These are phyloP conservation scores for Dicrurus megarhynchus DNA, from an alignment of 2,113 vertebrate species.

Conservation along the genomic window DNA sequence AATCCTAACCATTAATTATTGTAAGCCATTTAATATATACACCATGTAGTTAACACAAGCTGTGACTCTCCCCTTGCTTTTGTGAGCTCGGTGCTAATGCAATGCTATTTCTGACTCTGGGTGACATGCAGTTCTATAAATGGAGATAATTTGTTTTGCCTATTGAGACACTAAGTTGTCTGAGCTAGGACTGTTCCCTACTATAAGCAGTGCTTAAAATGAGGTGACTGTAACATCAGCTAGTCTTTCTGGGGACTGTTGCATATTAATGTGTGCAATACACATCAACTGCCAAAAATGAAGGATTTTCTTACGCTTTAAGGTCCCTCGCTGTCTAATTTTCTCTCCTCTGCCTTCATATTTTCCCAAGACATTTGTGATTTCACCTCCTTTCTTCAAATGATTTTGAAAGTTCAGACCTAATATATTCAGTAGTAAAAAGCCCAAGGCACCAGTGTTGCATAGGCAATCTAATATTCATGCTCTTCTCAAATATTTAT, in stretches of 20 bases:
- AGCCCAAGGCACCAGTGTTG: conserved; percentile 15
- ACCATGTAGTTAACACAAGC: neutral
- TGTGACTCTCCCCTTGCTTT: neutral
- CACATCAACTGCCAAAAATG: neutral
- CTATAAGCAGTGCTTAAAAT: conserved; percentile 31
- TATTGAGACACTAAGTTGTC: conserved; percentile 23
- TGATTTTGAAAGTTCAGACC: conserved; percentile 2
- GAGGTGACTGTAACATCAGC: conserved; percentile 31
- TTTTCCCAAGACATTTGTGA: neutral
- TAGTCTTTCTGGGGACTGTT: neutral
- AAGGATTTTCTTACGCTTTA: neutral
- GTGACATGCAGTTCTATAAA: conserved; percentile 40
- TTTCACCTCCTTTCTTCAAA: neutral
- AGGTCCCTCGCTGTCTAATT: neutral
- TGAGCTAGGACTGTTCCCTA: conserved; percentile 22
- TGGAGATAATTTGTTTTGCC: conserved; percentile 55
- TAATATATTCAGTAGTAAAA: conserved; percentile 31
- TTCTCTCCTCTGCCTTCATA: neutral
- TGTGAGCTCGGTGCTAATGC: conserved; percentile 21
- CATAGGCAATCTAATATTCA: conserved; percentile 46
- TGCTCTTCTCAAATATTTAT: conserved; percentile 66
- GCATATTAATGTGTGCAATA: neutral
- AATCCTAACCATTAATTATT: conserved; percentile 42
- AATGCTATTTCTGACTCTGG: conserved; percentile 32
- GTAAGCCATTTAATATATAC: neutral